Base-by-base conservation (phyloP, 2,888 invertebrate species). In the Andrena bucephala region DNA sequence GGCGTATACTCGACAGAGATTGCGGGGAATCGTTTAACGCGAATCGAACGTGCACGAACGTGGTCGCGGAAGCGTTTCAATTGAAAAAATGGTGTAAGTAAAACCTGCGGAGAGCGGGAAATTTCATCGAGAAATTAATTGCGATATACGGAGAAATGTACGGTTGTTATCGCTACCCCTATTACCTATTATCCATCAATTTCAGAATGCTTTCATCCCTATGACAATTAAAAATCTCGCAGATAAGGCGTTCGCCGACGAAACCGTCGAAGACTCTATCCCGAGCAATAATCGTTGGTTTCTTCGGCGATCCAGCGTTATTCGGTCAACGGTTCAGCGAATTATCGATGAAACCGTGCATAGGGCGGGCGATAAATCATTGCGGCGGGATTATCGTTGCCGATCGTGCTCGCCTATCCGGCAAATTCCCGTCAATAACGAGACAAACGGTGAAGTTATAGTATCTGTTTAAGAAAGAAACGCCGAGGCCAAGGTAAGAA, bases 391-490 rank as follows among this genome's bases (percentile, higher is more conserved):
- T 8, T 50, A 67, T 54, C 60, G 81, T 68, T 72, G 50, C 80
- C 50, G 81, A 73, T 81, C 57, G 59, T 81, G 81, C 69, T 69
- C 69, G 66, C 50, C 66, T 75, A 82, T 82, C 81, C 70, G 74
- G 74, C 69, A 81, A 82, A 74, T 82, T 73, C 65, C 66, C 75
- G 74, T 81, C 82, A 62, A 75, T 81, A 69, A 70, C 70, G 74
- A 74, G 81, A 67, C 74, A 80, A 81, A 70, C 66, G 65, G 69
- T 70, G 74, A 81, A 67, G 66, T 82, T 81, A 81, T 69, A 74
- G 81, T 74, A 73, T 82, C 74, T 73, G 60, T 81, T 74, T 81
- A 82, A 81, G 70, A 74, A 70, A 70, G 81, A 81, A 81, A 81
- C 65, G 36, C 48, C 8, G 54, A 10, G 57, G 29, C 42, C 74